Percentiles rank a stretch among this genome's conserved stretches.
These are phyloP conservation scores for Leucophenga montana DNA, from an alignment of 2,888 invertebrate species.

Conservation along the genomic window DNA sequence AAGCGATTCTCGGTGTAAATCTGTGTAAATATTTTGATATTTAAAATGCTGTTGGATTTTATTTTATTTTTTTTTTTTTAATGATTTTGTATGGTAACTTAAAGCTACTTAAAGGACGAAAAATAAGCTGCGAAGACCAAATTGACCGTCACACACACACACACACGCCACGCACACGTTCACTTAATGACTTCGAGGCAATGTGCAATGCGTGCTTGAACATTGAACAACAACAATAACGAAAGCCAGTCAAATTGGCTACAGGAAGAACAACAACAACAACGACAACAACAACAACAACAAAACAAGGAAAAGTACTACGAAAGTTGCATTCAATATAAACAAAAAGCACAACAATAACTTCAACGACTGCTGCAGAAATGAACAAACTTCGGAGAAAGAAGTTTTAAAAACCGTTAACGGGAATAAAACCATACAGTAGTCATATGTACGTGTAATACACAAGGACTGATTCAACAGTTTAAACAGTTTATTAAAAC, in stretches of 20 bases:
- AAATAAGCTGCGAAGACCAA: no score
- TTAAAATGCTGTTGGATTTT: no score
- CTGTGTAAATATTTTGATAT: no score
- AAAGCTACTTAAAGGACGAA: no score
- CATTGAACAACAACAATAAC: slow-evolving; percentile 18
- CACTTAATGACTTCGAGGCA: slow-evolving; percentile 1
- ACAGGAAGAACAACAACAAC: slow-evolving; percentile 1
- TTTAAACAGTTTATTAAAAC: no score
- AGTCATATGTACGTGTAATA: not conserved
- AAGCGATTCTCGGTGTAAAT: no score
- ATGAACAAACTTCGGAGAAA: not conserved
- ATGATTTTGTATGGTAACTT: no score
- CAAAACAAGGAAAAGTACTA: not conserved
- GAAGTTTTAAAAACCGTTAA: no score
- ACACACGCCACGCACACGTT: not conserved
- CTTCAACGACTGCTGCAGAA: no score
- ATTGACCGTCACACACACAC: no score
- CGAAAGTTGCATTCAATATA: not conserved
- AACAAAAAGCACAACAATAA: not conserved
- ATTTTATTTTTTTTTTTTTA: no score
- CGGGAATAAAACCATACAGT: not conserved
- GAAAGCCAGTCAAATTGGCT: not conserved
- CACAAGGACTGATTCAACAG: not conserved
- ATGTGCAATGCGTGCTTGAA: not conserved
- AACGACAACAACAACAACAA: not conserved